A percentile compares a stretch with the other conserved stretches of the same genome.
These are phyloP conservation scores for Pedionomus torquatus DNA, from an alignment of 2,113 vertebrate species.

Conservation along the genomic window DNA sequence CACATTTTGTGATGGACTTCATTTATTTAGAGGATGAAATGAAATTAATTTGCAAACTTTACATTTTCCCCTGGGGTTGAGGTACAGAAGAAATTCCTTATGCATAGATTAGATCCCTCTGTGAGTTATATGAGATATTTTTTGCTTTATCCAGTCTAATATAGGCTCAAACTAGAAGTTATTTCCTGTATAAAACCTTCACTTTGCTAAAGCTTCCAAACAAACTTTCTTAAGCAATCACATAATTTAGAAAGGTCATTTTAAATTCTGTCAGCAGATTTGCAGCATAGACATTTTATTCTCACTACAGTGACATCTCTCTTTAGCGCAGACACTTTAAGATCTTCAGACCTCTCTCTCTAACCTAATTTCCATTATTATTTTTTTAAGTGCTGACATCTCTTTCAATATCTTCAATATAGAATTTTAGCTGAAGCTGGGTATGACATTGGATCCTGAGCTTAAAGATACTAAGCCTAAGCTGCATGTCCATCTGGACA, in stretches of 20 bases:
- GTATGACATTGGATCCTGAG: not conserved
- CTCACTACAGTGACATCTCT: not conserved
- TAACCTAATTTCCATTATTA: slow-evolving; percentile 1
- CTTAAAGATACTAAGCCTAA: slow-evolving; percentile 39
- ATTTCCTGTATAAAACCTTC: not conserved
- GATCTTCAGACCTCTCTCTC: not conserved
- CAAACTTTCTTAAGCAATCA: not conserved
- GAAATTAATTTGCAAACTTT: not conserved
- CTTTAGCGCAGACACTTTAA: not conserved
- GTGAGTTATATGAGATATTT: not conserved
- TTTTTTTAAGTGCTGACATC: not conserved
- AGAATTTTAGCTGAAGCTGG: slow-evolving; percentile 14
- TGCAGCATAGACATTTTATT: slow-evolving; percentile 9
- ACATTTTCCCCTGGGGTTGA: not conserved
- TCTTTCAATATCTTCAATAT: slow-evolving; percentile 28
- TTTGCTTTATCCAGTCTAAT: not conserved
- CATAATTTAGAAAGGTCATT: not conserved
- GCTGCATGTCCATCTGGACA: slow-evolving; percentile 46
- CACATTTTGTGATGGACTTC: not conserved
- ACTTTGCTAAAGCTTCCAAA: not conserved
- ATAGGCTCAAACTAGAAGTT: not conserved
- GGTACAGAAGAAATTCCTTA: not conserved
- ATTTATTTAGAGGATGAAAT: not conserved
- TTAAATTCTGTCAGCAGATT: slow-evolving; percentile 26
- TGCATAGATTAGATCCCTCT: not conserved